phyloP scores from a whole-genome alignment of 1,140 invertebrate genomes.

The Bombus waltoni region DNA sequence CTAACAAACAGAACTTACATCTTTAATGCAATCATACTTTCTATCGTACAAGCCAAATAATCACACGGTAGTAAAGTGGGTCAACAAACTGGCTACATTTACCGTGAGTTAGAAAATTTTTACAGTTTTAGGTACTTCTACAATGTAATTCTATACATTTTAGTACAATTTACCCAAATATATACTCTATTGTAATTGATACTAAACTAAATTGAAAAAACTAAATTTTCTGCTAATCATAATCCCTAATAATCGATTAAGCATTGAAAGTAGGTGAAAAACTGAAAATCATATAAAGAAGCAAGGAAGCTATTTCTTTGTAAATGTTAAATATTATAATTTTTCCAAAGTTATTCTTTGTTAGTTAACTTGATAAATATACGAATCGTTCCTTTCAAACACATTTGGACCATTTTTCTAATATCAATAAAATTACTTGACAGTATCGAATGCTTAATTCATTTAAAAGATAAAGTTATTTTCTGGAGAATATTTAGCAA shows the following conservation, averaged over 20 bases:
- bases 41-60: constrained; percentile 8
- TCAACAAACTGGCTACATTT: background rate
- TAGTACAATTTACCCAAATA: background rate
- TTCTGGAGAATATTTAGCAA: background rate
- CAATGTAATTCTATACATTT: background rate
- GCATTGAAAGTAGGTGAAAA: background rate
- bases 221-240: background rate
- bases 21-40: constrained; percentile 19
- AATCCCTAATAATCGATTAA: background rate
- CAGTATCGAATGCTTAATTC: background rate
- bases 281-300: background rate
- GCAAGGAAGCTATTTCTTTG: background rate
- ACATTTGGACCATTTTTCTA: background rate
- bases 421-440: background rate
- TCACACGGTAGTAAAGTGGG: background rate
- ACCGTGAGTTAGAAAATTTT: background rate
- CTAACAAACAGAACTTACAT: background rate
- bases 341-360: background rate
- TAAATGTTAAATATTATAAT: background rate
- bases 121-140: background rate
- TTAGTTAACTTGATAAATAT: background rate
- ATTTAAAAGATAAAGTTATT: background rate
- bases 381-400: background rate
- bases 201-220: background rate
- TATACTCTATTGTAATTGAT: background rate